Conservation (phyloP, 2,888 invertebrate genomes). For the Notodonta ziczac region DNA sequence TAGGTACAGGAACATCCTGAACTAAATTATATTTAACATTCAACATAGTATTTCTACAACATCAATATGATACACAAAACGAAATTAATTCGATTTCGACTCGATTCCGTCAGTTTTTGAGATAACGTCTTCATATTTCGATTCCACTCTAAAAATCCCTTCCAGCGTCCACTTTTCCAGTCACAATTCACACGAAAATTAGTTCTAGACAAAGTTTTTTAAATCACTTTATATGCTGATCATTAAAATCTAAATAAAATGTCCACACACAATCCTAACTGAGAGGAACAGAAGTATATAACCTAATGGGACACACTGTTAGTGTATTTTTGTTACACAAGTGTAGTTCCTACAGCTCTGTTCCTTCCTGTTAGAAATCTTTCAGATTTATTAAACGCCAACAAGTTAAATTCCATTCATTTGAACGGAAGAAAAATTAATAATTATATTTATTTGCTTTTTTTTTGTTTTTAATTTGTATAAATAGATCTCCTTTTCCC, state of each 20-base stretch:
- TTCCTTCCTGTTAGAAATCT: background rate
- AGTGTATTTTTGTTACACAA: background rate
- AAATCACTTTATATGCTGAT: background rate
- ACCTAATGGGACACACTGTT: too few species aligned
- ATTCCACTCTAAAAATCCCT: slow-evolving; percentile 20
- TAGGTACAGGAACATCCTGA: slow-evolving; percentile 69
- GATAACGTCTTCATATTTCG: slow-evolving; percentile 16
- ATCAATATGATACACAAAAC: slow-evolving; percentile 33
- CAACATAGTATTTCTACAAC: slow-evolving; percentile 41
- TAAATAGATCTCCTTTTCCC: slow-evolving; percentile 35
- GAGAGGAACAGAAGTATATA: too few species aligned
- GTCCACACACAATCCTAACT: too few species aligned
- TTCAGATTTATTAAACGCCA: background rate
- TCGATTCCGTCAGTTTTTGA: background rate
- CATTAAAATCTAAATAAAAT: background rate
- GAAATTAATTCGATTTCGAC: background rate
- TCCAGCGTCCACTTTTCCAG: slow-evolving; percentile 13
- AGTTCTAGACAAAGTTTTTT: background rate
- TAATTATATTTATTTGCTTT: slow-evolving; percentile 17
- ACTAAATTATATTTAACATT: slow-evolving; percentile 55
- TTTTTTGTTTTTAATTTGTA: slow-evolving; percentile 33
- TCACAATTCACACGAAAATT: slow-evolving; percentile 11
- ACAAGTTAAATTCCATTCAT: background rate
- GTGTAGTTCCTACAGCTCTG: background rate
- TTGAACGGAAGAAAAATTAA: slow-evolving; percentile 13